These are phyloP conservation scores for Aythya baeri DNA, from an alignment of 2,113 vertebrate genomes.

Conservation along the genomic window DNA sequence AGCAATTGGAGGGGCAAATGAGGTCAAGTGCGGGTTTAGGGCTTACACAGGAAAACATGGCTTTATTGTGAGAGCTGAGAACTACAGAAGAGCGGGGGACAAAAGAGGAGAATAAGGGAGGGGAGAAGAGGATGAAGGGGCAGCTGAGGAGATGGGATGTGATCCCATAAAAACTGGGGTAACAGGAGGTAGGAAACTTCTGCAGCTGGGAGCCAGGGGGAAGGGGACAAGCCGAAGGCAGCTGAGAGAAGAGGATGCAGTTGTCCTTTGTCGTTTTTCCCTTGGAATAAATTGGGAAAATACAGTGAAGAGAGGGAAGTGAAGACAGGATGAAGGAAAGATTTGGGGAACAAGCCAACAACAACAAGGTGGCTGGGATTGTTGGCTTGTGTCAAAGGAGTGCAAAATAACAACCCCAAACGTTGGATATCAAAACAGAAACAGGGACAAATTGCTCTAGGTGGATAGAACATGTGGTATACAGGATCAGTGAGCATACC, in stretches of 20 bases:
- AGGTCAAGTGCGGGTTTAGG: background rate
- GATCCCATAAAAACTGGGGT: rapidly evolving
- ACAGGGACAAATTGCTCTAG: background rate
- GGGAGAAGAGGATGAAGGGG: background rate
- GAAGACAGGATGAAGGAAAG: background rate
- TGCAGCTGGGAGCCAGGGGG: background rate
- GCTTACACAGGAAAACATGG: background rate
- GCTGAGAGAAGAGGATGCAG: background rate
- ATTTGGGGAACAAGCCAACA: background rate
- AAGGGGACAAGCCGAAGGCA: rapidly evolving
- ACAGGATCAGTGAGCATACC: background rate
- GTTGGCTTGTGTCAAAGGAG: background rate
- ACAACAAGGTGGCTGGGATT: background rate
- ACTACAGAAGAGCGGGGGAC: background rate
- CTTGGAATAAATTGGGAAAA: background rate
- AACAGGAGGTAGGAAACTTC: background rate
- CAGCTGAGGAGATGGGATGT: background rate
- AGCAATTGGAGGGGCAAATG: background rate
- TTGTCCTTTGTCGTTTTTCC: background rate
- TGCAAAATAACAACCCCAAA: background rate
- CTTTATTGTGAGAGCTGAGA: background rate
- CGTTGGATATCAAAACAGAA: background rate
- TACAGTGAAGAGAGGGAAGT: background rate
- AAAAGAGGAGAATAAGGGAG: background rate
- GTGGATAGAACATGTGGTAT: rapidly evolving